Conservation (phyloP, 2,797 vertebrate genomes). For the Melanotaenia nigrans region DNA sequence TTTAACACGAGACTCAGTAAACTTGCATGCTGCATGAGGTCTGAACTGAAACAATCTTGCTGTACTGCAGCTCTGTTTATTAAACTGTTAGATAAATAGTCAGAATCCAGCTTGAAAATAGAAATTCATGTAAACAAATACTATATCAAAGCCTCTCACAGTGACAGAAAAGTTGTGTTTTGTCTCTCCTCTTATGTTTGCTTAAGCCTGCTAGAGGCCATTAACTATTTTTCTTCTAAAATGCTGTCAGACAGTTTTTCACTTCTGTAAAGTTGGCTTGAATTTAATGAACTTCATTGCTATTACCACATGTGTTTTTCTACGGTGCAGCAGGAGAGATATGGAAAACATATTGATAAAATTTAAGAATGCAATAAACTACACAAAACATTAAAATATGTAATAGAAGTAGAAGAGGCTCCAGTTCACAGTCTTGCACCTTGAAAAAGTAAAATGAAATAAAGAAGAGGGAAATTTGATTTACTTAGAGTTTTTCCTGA, state of each 20-base stretch:
- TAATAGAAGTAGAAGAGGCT: not conserved
- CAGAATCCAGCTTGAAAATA: not conserved
- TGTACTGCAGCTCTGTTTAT: not conserved
- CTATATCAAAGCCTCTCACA: not conserved
- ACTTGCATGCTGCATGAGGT: not conserved
- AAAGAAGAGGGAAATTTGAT: not conserved
- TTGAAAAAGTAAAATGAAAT: not conserved
- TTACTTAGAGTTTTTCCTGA: conserved; percentile 1
- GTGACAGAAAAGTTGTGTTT: not conserved
- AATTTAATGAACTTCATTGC: not conserved
- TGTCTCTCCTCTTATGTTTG: not conserved
- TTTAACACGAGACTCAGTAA: not conserved
- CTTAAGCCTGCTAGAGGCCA: not conserved
- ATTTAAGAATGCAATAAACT: not conserved
- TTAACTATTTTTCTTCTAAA: not conserved
- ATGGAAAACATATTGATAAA: not conserved
- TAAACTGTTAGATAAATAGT: not conserved
- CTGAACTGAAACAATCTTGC: not conserved
- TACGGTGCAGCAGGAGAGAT: no score
- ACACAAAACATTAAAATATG: not conserved
- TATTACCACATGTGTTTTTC: not conserved
- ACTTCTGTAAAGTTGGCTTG: not conserved
- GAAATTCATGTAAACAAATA: not conserved
- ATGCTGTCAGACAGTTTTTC: not conserved
- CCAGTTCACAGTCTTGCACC: not conserved